A percentile compares a stretch with the other conserved stretches of the same genome.
phyloP scores from a whole-genome alignment of 2,888 invertebrate species.

The Apodemia mormo region DNA sequence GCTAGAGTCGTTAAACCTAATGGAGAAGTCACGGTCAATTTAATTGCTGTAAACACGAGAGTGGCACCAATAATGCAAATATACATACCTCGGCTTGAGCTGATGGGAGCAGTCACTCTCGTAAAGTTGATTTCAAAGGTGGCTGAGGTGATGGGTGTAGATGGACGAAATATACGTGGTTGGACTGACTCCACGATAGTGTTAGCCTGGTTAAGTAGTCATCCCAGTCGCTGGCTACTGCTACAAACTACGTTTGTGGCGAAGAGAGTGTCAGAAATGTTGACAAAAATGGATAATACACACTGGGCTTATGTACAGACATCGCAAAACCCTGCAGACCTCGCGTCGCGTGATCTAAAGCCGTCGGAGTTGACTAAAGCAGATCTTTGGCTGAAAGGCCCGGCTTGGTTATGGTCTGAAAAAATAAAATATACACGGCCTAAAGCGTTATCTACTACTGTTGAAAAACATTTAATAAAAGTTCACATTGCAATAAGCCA shows the following conservation, averaged over 20 bases:
- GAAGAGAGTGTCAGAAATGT: too few species aligned
- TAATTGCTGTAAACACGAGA: slow-evolving; percentile 26
- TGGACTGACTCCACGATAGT: too few species aligned
- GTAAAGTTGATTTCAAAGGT: slow-evolving; percentile 26
- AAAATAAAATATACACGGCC: background rate
- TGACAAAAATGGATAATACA: slow-evolving; percentile 21
- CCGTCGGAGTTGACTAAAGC: background rate
- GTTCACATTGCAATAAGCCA: background rate
- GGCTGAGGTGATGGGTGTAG: slow-evolving; percentile 21
- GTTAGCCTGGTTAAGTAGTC: too few species aligned
- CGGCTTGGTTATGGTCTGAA: background rate
- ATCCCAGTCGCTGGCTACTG: too few species aligned
- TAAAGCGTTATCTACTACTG: background rate
- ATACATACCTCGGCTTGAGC: slow-evolving; percentile 30
- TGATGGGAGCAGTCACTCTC: slow-evolving; percentile 31
- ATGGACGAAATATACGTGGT: slow-evolving; percentile 21
- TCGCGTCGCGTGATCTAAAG: slow-evolving; percentile 14
- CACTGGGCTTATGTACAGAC: slow-evolving; percentile 1
- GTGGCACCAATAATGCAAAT: slow-evolving; percentile 32
- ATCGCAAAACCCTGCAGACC: too few species aligned
- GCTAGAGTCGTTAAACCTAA: background rate
- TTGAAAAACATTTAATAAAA: background rate
- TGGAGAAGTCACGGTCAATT: slow-evolving; percentile 12
- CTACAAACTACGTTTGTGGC: too few species aligned
- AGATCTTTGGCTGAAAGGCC: background rate